Base-by-base conservation (phyloP, 2,113 vertebrate genomes). In the Hippocampus barbouri region DNA sequence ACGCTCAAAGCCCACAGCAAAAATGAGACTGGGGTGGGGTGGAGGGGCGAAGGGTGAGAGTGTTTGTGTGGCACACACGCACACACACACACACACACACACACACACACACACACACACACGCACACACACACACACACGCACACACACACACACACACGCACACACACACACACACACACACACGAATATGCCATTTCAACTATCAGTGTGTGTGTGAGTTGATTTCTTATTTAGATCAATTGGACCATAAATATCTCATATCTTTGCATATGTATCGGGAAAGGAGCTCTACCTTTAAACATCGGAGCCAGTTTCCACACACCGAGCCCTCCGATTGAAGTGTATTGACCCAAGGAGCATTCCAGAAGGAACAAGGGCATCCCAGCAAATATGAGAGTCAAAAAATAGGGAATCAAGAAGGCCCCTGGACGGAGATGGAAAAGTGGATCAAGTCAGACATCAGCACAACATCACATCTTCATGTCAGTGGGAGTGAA, bases 261-360 rank as follows among this genome's bases (percentile, higher is more conserved):
- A 38, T 38, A 38, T 34, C 7, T 8, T 16, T 34, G 27, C 27
- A 34, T 51, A 68, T 59, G 49, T 77, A 47, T 25, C 23, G 18
- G 16, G 40, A 65, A 12, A 65, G 76, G 65, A 56, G 15, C 18
- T 76, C 10, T 93, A 99, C 97, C 97, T 94, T 99, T 99, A 89
- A 99, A 99, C 95, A 99, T 95, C 62, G 97, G 97, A 70, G 96
- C 97, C 90, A 99, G 94, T 83, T 95, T 99, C 97, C 97, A 99
- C 60, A 99, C 96, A 25, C 97, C 97, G 68, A 99, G 94, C 68
- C 97, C 97, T 68, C 97, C 97, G 77, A 99, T 96, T 68, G 97
- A 98, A 4, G 95, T 96, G 74, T 96, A 99, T 69, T 98, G 97
- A 74, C 97, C 97, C 45, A 99, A 93, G 21, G 97, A 91, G 79